Base-by-base conservation (phyloP, 2,797 vertebrate species). In the Eulemur rubriventer region DNA sequence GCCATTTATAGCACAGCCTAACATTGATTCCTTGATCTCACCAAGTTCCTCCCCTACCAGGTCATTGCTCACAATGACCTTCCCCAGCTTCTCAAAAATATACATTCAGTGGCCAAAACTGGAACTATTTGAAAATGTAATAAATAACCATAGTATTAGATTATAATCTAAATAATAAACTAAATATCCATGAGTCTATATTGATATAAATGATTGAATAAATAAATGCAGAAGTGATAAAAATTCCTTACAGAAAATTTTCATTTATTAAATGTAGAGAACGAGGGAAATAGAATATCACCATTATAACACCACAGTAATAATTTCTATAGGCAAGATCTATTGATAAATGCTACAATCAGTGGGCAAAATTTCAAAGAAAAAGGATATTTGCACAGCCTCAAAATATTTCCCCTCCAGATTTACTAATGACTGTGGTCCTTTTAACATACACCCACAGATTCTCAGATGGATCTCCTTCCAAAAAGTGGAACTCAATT, bases 191-290 rank as follows among this genome's bases (percentile, higher is more conserved):
- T 46, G 41, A 82, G 20, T 82, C 35, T 93, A 86, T 33, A 85
- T 0, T 70, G n/a, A 85, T n/a, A 76, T 78, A 72, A 89, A 84
- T 30, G 55, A 96, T 69, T 57, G n/a, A 81, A 79, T 75, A 80
- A 96, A 41, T 59, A 28, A 59, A 59, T 12, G 38, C 14, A 94
- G 18, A n/a, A 55, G 9, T 78, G 43, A 55, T 17, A 83, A 79
- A 85, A 78, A 92, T 87, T 93, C 28, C 46, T 93, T 87, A 89
- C 4, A 52, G 41, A 52, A 89, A 84, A 46, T 18, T 43, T 75
- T 9, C 43, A 91, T 75, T 75, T 95, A 93, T 61, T 72, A 96
- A 83, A 80, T 63, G 57, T 76, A 89, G 28, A 70, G 16, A 96
- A 81, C 41, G 52, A 80, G 14, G 24, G 16, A 92, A 96, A 59